Evolutionary conservation across 2,888 invertebrate species (phyloP).

Genomic region (Zaprionus obscuricornis): DNA sequence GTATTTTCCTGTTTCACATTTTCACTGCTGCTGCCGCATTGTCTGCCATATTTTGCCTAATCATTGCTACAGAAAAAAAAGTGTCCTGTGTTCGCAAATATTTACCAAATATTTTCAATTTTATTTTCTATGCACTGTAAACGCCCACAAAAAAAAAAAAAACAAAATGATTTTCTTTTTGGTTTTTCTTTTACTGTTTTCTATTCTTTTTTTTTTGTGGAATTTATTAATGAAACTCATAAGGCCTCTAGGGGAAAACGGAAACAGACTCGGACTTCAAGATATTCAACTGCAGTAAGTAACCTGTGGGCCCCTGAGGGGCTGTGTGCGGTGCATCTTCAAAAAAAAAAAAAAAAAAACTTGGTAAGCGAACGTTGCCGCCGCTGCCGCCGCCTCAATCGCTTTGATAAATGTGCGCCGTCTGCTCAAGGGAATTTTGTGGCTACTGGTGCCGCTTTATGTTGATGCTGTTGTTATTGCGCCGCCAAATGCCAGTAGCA

Average conservation of each 20-base stretch:
- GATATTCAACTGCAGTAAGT: neutral
- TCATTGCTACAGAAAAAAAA: slow-evolving; percentile 40
- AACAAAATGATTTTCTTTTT: neutral
- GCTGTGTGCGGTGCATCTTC: slow-evolving; percentile 55
- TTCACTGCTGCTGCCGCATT: slow-evolving; percentile 32
- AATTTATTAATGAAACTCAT: slow-evolving; percentile 79
- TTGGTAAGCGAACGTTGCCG: slow-evolving; percentile 7
- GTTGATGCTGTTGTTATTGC: slow-evolving; percentile 7
- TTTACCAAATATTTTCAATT: slow-evolving; percentile 76
- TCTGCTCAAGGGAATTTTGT: slow-evolving; percentile 52
- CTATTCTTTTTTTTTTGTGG: slow-evolving; percentile 36
- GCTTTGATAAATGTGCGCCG: slow-evolving; percentile 73
- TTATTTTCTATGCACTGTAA: slow-evolving; percentile 39
- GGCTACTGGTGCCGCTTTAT: slow-evolving; percentile 58
- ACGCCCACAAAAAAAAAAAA: slow-evolving; percentile 59
- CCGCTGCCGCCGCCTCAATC: slow-evolving; percentile 35
- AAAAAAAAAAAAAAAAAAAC: slow-evolving; percentile 32
- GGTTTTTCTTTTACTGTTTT: neutral
- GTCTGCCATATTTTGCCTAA: slow-evolving; percentile 40
- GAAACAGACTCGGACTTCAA: slow-evolving; percentile 21
- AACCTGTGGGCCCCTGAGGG: no score
- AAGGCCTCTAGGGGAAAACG: slow-evolving; percentile 49
- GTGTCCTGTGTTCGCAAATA: slow-evolving; percentile 67
- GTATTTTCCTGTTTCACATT: neutral
- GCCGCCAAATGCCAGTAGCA: slow-evolving; percentile 60